These are phyloP conservation scores for Pogona vitticeps DNA, from an alignment of 2,113 vertebrate species.

Conservation along the genomic window DNA sequence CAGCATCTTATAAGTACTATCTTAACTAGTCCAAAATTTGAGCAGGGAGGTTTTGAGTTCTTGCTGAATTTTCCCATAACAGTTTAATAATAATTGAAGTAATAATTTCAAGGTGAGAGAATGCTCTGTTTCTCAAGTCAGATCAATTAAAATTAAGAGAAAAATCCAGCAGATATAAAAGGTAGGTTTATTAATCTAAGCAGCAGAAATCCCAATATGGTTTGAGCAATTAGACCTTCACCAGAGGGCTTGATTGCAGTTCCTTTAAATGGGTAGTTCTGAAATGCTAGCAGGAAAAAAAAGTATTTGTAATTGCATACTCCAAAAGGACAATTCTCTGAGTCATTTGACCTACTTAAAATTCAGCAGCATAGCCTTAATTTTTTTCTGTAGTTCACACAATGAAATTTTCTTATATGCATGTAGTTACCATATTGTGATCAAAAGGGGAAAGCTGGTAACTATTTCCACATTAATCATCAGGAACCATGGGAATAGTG, in stretches of 20 bases:
- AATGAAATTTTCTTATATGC: neutral
- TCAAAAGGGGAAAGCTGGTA: neutral
- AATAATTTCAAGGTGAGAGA: neutral
- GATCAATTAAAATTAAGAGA: neutral
- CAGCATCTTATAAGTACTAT: neutral
- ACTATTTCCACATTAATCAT: neutral
- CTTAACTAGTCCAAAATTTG: neutral
- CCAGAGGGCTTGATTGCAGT: neutral
- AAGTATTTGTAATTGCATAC: neutral
- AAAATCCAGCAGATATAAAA: neutral
- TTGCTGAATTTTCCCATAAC: neutral
- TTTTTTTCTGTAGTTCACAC: neutral
- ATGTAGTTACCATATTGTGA: neutral
- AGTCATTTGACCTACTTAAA: neutral
- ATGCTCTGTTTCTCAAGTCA: neutral
- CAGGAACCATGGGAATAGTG: neutral
- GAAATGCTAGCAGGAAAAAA: neutral
- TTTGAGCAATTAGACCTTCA: neutral
- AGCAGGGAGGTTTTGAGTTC: neutral
- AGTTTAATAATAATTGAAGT: neutral
- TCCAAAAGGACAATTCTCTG: neutral
- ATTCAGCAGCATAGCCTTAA: neutral
- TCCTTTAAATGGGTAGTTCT: neutral
- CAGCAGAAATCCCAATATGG: neutral
- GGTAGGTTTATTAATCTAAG: neutral